phyloP scores from a whole-genome alignment of 2,113 vertebrate genomes.

The Scophthalmus maximus region DNA sequence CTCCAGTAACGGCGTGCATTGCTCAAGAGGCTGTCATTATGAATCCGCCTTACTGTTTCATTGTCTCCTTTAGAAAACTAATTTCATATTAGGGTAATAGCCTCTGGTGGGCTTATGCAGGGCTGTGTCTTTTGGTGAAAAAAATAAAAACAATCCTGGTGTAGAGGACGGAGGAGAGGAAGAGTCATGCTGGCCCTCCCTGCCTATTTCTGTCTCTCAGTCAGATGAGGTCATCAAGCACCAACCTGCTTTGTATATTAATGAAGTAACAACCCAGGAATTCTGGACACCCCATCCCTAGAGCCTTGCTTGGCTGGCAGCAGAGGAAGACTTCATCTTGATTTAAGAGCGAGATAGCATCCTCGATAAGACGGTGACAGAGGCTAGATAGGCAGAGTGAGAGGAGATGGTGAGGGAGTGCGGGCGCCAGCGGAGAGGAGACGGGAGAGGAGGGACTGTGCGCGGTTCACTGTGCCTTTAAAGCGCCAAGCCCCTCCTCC shows the following conservation, averaged over 20 bases:
- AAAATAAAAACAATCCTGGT: conserved; percentile 38
- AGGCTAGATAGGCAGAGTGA: conserved; percentile 56
- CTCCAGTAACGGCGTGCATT: conserved; percentile 23
- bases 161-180: conserved; percentile 32
- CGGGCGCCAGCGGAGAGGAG: conserved; percentile 45
- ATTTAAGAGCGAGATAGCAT: conserved; percentile 67
- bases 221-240: conserved; percentile 76
- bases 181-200: conserved; percentile 55
- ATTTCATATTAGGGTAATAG: conserved; percentile 46
- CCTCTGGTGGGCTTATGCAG: conserved; percentile 38
- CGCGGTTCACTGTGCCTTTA: conserved; percentile 79
- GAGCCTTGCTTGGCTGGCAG: conserved; percentile 46
- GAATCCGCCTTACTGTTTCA: conserved; percentile 35
- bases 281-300: conserved; percentile 55
- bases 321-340: conserved; percentile 66
- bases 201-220: conserved; percentile 60
- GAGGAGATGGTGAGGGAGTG: conserved; percentile 61
- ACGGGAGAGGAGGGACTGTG: conserved; percentile 42
- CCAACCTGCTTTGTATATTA: conserved; percentile 73
- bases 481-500: conserved; percentile 74
- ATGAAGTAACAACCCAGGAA: conserved; percentile 64
- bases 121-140: conserved; percentile 31
- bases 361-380: conserved; percentile 65
- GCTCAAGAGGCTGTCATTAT: conserved; percentile 43
- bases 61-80: conserved; percentile 39